phyloP scores from a whole-genome alignment of 2,797 vertebrate species.

The Tragelaphus eurycerus region DNA sequence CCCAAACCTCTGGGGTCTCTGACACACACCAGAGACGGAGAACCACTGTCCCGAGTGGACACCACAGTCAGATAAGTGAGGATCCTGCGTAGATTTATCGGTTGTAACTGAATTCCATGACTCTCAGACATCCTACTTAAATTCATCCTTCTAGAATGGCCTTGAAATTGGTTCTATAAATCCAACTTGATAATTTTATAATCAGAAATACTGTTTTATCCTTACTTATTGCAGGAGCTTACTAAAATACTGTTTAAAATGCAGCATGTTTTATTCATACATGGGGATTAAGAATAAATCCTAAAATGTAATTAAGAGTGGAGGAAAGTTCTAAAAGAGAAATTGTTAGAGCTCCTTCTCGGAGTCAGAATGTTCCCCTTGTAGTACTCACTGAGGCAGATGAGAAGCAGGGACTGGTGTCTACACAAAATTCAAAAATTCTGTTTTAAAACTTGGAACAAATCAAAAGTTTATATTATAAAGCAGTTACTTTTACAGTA shows the following conservation, averaged over 20 bases:
- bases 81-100: not conserved
- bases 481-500: slow-evolving; percentile 48
- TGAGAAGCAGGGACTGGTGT: not conserved
- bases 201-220: not conserved
- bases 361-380: not conserved
- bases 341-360: not conserved
- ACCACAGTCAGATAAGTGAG: not conserved
- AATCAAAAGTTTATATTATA: slow-evolving; percentile 67
- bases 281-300: not conserved
- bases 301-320: not conserved
- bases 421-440: not conserved
- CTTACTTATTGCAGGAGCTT: not conserved
- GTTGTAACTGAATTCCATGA: not conserved
- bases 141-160: not conserved
- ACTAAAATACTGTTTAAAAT: not conserved
- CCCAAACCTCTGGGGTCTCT: not conserved
- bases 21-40: not conserved
- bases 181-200: not conserved
- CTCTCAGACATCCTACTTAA: not conserved
- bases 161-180: not conserved
- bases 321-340: not conserved
- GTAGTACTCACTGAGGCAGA: no score
- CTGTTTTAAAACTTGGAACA: slow-evolving; percentile 51
- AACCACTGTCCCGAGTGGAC: no score
- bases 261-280: not conserved